These are phyloP conservation scores for Xanthostigma xanthostigma DNA, from an alignment of 2,888 invertebrate genomes.

Conservation along the genomic window DNA sequence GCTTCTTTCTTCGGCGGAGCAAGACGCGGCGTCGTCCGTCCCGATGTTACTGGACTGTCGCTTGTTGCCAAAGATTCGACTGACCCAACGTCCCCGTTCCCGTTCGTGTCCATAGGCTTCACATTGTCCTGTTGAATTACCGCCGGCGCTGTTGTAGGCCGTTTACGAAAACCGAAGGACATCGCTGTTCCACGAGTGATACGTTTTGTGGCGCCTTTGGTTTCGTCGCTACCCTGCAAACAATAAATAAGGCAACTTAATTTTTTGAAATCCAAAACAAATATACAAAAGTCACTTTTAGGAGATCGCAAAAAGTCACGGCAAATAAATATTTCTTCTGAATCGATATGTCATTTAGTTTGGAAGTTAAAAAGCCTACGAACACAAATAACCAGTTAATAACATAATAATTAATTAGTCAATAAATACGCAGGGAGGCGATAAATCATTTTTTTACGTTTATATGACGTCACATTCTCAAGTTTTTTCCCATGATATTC, in stretches of 20 bases:
- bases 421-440: too few relatives aligned
- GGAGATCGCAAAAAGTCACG: too few relatives aligned
- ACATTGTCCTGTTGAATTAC: constrained; percentile 15
- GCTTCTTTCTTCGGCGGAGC: constrained; percentile 53
- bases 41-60: constrained; percentile 35
- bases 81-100: constrained; percentile 18
- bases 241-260: constrained; percentile 1
- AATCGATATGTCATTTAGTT: too few relatives aligned
- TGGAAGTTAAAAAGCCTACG: too few relatives aligned
- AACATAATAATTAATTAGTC: too few relatives aligned
- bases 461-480: too few relatives aligned
- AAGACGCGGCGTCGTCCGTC: constrained; percentile 47
- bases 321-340: too few relatives aligned
- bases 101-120: constrained; percentile 17
- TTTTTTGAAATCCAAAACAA: too few relatives aligned
- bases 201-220: constrained; percentile 42
- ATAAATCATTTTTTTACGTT: too few relatives aligned
- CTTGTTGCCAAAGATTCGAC: constrained; percentile 27
- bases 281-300: too few relatives aligned
- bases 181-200: constrained; percentile 60
- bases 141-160: constrained; percentile 36
- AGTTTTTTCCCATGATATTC: too few relatives aligned
- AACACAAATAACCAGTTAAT: too few relatives aligned
- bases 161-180: constrained; percentile 70
- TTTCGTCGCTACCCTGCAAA: constrained; percentile 44